Conservation (phyloP, 1,140 invertebrate species). For the Drosophila ficusphila region DNA sequence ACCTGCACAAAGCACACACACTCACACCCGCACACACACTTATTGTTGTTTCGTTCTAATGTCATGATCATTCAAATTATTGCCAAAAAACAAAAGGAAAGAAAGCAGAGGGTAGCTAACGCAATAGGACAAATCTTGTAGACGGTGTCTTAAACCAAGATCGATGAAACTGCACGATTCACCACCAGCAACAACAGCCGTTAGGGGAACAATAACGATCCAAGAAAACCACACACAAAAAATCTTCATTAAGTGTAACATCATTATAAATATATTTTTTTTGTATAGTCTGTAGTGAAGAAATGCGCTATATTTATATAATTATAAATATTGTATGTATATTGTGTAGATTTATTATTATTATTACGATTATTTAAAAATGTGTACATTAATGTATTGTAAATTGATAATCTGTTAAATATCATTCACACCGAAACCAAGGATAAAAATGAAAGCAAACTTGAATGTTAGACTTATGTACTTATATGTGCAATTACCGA, state of each 20-base stretch:
- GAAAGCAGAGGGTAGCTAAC: slow-evolving; percentile 7
- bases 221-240: slow-evolving; percentile 12
- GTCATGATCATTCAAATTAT: slow-evolving; percentile 20
- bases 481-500: slow-evolving; percentile 41
- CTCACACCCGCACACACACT: slow-evolving; percentile 12
- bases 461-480: slow-evolving; percentile 57
- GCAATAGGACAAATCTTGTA: slow-evolving; percentile 33
- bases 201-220: neutral
- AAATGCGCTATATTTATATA: slow-evolving; percentile 60
- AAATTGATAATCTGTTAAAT: slow-evolving; percentile 74
- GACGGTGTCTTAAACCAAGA: slow-evolving; percentile 27
- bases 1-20: slow-evolving; percentile 3
- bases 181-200: slow-evolving; percentile 11
- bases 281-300: slow-evolving; percentile 53
- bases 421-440: slow-evolving; percentile 69
- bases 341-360: slow-evolving; percentile 70
- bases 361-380: slow-evolving; percentile 66
- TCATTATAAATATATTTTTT: slow-evolving; percentile 52
- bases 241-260: slow-evolving; percentile 76
- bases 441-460: slow-evolving; percentile 21
- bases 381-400: slow-evolving; percentile 77
- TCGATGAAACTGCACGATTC: slow-evolving; percentile 29
- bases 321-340: slow-evolving; percentile 60
- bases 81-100: slow-evolving; percentile 29
- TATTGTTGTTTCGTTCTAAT: slow-evolving; percentile 59